Evolutionary conservation across 23 tunicate species (phyloP).

Genomic region (Botrylloides violaceus): DNA sequence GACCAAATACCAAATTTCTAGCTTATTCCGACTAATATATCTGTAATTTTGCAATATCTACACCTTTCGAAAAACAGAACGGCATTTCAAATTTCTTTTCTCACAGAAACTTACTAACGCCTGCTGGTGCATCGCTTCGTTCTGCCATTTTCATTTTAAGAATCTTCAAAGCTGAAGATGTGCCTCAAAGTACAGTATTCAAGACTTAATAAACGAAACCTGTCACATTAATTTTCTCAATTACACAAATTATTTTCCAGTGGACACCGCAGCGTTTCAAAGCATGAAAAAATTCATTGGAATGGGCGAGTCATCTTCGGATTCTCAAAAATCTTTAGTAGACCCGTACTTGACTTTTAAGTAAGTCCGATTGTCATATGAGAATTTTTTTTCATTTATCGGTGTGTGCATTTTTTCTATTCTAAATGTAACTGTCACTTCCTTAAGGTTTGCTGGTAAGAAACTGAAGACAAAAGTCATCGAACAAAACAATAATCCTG

Average conservation of each 20-base stretch:
- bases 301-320: constrained; percentile 41
- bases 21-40: too few species aligned
- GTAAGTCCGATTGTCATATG: too few species aligned
- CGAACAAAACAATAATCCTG: constrained; percentile 61
- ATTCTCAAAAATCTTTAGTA: constrained; percentile 54
- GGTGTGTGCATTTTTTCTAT: background rate
- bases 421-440: too few species aligned
- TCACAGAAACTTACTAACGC: constrained; percentile 71
- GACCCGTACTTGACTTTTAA: constrained; percentile 67
- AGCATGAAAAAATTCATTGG: constrained; percentile 65
- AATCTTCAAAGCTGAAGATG: constrained; percentile 65
- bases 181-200: constrained; percentile 91
- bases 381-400: background rate
- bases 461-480: constrained; percentile 67
- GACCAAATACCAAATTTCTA: too few species aligned
- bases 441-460: constrained; percentile 80
- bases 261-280: constrained; percentile 80
- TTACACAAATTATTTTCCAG: constrained; percentile 15
- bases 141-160: constrained; percentile 50
- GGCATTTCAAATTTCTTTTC: background rate
- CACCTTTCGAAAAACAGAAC: too few species aligned
- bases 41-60: too few species aligned
- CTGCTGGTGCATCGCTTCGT: constrained; percentile 80
- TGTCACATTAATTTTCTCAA: background rate
- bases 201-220: too few species aligned